phyloP scores from a whole-genome alignment of 2,113 vertebrate genomes.

The Perccottus glenii region DNA sequence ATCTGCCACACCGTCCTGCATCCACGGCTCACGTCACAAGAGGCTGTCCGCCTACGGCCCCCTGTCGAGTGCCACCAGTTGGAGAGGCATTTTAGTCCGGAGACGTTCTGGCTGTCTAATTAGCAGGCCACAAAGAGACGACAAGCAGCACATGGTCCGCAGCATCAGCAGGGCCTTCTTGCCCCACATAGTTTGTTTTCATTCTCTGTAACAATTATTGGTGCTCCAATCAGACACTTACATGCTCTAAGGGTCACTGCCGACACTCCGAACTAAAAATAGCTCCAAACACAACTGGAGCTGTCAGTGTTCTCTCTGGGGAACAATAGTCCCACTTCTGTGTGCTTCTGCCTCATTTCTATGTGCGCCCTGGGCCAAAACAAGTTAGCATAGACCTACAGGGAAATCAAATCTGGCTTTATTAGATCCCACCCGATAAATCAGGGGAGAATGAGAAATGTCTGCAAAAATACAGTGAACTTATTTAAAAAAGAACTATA shows the following conservation, averaged over 20 bases:
- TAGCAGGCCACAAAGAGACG: slow-evolving; percentile 45
- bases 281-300: slow-evolving; percentile 74
- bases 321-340: slow-evolving; percentile 78
- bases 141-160: slow-evolving; percentile 23
- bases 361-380: slow-evolving; percentile 71
- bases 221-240: slow-evolving; percentile 62
- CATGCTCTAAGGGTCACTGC: slow-evolving; percentile 54
- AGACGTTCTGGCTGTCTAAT: slow-evolving; percentile 45
- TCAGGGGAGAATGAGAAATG: slow-evolving; percentile 47
- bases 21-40: slow-evolving; percentile 58
- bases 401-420: slow-evolving; percentile 81
- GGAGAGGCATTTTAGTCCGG: slow-evolving; percentile 31
- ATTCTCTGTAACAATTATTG: slow-evolving; percentile 14
- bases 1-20: slow-evolving; percentile 64
- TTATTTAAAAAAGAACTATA: slow-evolving; percentile 3
- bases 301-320: slow-evolving; percentile 64
- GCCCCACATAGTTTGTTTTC: slow-evolving; percentile 33
- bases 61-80: slow-evolving; percentile 51
- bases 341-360: slow-evolving; percentile 68
- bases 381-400: slow-evolving; percentile 71
- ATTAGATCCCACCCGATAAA: slow-evolving; percentile 62
- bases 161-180: slow-evolving; percentile 34
- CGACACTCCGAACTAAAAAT: slow-evolving; percentile 67
- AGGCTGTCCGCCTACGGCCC: slow-evolving; percentile 55
- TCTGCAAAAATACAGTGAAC: slow-evolving; percentile 61